Evolutionary conservation across 2,113 vertebrate genomes (phyloP).

Genomic region (Nibea coibor): DNA sequence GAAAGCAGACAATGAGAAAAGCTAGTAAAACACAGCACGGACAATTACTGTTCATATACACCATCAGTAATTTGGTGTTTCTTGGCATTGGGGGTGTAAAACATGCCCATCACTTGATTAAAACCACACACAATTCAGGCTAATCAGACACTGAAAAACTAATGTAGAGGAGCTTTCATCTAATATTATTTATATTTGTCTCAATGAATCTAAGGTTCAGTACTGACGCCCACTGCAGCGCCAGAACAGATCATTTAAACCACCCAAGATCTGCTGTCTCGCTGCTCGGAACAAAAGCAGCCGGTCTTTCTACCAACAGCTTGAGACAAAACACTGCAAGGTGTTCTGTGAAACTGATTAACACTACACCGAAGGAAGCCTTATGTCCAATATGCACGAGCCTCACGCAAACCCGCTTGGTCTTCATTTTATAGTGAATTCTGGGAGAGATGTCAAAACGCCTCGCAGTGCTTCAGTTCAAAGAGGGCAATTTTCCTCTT

Average conservation of each 20-base stretch:
- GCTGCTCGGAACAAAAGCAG: conserved; percentile 4
- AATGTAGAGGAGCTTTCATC: neutral
- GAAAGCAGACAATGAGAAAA: conserved; percentile 26
- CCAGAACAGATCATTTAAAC: conserved; percentile 4
- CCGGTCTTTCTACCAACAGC: neutral
- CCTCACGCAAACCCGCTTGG: neutral
- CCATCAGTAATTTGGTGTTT: neutral
- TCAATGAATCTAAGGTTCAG: neutral
- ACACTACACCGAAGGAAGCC: neutral
- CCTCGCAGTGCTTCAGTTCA: neutral
- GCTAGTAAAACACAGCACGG: neutral
- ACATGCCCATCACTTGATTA: neutral
- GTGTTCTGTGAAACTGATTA: conserved; percentile 30
- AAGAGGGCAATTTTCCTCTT: conserved; percentile 4
- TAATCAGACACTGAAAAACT: neutral
- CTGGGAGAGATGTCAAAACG: conserved; percentile 20
- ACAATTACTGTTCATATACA: neutral
- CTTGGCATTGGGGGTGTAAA: neutral
- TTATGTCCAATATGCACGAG: neutral
- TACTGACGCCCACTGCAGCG: neutral
- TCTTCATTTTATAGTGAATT: neutral
- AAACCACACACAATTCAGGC: neutral
- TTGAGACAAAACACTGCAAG: neutral
- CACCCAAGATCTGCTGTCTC: neutral
- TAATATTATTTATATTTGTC: too few relatives aligned